Evolutionary conservation across 2,797 vertebrate species (phyloP), one percentile per base, ranked within the genome.

Genomic region (Enteromius radiatus): DNA sequence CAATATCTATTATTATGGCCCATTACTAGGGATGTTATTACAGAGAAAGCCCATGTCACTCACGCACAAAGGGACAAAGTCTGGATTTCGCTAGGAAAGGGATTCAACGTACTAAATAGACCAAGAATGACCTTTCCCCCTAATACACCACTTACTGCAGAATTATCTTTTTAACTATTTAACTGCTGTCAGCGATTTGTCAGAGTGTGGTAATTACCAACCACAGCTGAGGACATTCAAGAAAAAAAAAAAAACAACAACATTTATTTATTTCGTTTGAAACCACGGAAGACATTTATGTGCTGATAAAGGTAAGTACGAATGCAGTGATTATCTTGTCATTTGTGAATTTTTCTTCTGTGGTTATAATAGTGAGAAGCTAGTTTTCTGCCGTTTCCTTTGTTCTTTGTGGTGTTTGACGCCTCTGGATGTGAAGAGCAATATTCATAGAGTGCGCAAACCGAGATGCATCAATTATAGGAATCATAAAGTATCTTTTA

Each of bases 91-190:
- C 28, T 12, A 43, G 56, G 92, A 92, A 94, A 92, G 90, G 88
- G 90, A 94, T 93, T 92, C 93, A 91, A 92, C 89, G 61, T 88
- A 90, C 91, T 91, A 93, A 91, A 94, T 89, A 90, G 90, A 87
- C 89, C 86, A 88, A 83, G 41, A 76, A 81, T 88, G 87, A 88
- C 88, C 88, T 88, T 87, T 86, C 70, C 45, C 73, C 84, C 75
- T 86, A 86, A 92, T 94, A 94, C 92, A 92, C 92, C 89, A 92
- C 91, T 93, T 92, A 91, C 92, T 92, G 92, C 90, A 87, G 93
- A 95, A 95, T 95, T 94, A 95, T 93, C 94, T 94, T 95, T 93
- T 94, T 94, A 94, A 95, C 93, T 95, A 94, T 92, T 94, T 94
- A 93, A 94, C 92, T 92, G 93, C 93, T 95, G 94, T 95, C 94